Evolutionary conservation across 37 sponge, comb jelly and placozoan genomes (phyloP).

Genomic region (Ianthella basta): DNA sequence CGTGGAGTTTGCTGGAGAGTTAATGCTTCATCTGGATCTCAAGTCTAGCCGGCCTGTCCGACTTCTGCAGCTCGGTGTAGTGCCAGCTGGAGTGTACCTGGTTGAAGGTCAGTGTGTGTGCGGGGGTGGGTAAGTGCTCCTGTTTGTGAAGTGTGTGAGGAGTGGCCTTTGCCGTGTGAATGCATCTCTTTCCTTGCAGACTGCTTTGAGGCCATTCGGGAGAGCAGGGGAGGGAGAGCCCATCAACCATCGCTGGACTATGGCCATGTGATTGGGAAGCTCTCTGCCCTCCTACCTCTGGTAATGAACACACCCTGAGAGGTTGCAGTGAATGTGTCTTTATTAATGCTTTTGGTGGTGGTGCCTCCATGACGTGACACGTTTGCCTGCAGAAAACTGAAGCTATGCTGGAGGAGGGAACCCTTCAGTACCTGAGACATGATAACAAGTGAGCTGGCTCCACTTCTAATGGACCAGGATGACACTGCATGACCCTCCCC

Average conservation of each 20-base stretch:
- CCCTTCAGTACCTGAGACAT: constrained; percentile 33
- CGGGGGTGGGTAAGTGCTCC: not conserved
- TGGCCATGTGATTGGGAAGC: too few species aligned
- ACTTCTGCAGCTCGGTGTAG: not conserved
- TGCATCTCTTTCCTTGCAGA: too few species aligned
- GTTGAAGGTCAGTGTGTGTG: constrained; percentile 33
- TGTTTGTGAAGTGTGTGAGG: too few species aligned
- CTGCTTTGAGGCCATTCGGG: too few species aligned
- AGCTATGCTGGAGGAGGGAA: constrained; percentile 51
- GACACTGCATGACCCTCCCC: not conserved
- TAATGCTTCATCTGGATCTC: not conserved
- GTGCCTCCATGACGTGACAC: not conserved
- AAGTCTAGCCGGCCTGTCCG: not conserved
- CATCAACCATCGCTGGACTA: too few species aligned
- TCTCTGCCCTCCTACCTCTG: too few species aligned
- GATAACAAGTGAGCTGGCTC: constrained; percentile 26
- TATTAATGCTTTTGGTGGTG: too few species aligned
- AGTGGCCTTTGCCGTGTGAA: too few species aligned
- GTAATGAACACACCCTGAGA: too few species aligned
- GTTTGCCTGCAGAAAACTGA: constrained; percentile 37
- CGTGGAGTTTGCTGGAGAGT: not conserved
- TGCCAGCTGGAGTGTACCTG: not conserved
- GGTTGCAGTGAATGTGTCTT: too few species aligned
- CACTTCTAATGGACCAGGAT: not conserved
- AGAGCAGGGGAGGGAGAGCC: too few species aligned